A percentile compares a stretch with the other conserved stretches of the same genome.
These are phyloP conservation scores for Ceratina japonica DNA, from an alignment of 1,140 invertebrate genomes.

Conservation along the genomic window DNA sequence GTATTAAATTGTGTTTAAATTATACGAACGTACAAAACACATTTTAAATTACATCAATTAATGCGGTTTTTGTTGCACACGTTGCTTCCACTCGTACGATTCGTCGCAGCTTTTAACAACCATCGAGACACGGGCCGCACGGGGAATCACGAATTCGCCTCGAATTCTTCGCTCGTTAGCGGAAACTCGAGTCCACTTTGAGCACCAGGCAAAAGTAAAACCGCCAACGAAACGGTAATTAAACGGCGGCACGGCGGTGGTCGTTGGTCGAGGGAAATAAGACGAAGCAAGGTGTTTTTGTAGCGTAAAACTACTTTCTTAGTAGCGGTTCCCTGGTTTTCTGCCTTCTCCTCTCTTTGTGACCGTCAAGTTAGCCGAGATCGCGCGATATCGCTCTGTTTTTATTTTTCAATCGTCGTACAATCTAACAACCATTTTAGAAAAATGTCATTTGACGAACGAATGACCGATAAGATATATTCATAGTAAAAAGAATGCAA, in stretches of 20 bases:
- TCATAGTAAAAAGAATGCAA: too few relatives aligned
- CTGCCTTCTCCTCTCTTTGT: background rate
- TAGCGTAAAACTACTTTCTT: background rate
- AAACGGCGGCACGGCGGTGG: background rate
- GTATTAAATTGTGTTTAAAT: too few relatives aligned
- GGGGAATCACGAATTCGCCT: conserved; percentile 12
- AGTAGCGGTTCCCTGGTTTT: background rate
- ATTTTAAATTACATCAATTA: too few relatives aligned
- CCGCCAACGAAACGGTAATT: conserved; percentile 7
- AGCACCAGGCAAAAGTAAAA: background rate
- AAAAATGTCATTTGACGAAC: too few relatives aligned
- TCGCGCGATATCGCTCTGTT: too few relatives aligned
- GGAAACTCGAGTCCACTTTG: background rate
- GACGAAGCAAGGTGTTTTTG: background rate
- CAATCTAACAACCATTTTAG: too few relatives aligned
- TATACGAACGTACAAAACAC: too few relatives aligned
- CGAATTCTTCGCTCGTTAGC: conserved; percentile 22
- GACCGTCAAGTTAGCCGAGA: too few relatives aligned
- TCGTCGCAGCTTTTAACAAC: background rate
- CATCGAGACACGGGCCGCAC: background rate
- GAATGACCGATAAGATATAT: too few relatives aligned
- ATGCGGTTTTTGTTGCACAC: background rate
- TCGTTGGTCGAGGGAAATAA: background rate
- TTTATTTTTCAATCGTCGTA: too few relatives aligned
- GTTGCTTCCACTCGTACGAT: conserved; percentile 14